Evolutionary conservation across 2,113 vertebrate species (phyloP).

Genomic region (Clarias macrocephalus): DNA sequence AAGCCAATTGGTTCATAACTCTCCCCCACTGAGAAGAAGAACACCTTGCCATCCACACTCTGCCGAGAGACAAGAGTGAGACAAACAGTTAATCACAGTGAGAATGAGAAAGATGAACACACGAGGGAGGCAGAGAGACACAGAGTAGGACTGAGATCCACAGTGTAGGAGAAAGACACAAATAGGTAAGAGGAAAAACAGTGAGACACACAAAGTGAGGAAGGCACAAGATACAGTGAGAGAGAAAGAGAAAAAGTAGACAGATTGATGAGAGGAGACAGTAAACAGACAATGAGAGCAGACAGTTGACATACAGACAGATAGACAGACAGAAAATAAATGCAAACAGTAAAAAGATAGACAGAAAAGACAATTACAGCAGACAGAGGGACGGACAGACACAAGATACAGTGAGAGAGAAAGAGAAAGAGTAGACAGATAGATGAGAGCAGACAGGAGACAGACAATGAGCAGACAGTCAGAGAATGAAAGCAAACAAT

Average conservation of each 20-base stretch:
- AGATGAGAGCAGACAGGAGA: no score
- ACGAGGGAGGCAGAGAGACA: not conserved
- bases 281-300: not conserved
- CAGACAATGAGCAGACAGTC: no score
- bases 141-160: not conserved
- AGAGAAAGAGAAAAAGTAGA: no score
- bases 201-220: no score
- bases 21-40: constrained; percentile 84
- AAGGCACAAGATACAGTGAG: no score
- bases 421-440: no score
- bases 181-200: not conserved
- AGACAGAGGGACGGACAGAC: no score
- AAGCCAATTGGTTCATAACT: constrained; percentile 84
- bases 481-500: no score
- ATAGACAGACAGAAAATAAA: not conserved
- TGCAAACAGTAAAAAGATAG: no score
- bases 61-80: constrained; percentile 60
- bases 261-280: not conserved
- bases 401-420: no score
- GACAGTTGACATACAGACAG: not conserved
- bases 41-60: constrained; percentile 89
- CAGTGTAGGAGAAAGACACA: not conserved
- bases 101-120: not conserved
- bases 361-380: no score
- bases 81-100: not conserved